phyloP scores from a whole-genome alignment of 2,113 vertebrate species.

The Lycaon pictus region DNA sequence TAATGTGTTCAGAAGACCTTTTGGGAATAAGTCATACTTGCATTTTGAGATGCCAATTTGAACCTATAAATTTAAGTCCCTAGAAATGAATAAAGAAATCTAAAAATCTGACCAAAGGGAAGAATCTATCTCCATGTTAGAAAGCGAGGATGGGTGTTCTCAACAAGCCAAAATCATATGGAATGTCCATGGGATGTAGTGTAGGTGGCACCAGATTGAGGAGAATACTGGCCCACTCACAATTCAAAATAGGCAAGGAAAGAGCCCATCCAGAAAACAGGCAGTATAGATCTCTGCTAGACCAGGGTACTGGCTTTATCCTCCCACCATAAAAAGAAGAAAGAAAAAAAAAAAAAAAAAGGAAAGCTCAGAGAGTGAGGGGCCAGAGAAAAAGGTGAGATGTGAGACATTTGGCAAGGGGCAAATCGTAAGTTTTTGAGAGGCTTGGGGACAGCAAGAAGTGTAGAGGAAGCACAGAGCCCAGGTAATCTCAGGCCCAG shows the following conservation, averaged over 20 bases:
- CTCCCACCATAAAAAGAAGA: background rate
- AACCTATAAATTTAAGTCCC: conserved; percentile 21
- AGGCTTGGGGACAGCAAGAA: background rate
- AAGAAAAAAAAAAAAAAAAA: background rate
- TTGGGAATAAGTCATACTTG: conserved; percentile 67
- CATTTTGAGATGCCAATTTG: conserved; percentile 44
- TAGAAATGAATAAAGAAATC: conserved; percentile 54
- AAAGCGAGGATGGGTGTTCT: background rate
- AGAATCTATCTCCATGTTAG: background rate
- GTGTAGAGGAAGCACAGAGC: background rate
- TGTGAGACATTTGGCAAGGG: background rate
- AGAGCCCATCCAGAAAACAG: background rate
- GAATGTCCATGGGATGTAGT: background rate
- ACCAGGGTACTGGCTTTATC: background rate
- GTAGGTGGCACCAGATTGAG: background rate
- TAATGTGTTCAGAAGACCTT: conserved; percentile 60
- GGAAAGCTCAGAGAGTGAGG: background rate
- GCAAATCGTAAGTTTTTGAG: background rate
- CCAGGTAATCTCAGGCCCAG: rapidly evolving
- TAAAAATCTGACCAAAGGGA: background rate
- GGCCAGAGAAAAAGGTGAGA: background rate
- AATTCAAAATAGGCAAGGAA: background rate
- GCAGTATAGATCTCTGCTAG: background rate
- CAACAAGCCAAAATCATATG: background rate
- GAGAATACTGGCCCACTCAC: background rate